phyloP scores from a whole-genome alignment of 2,113 vertebrate species.

The Malurus elegans region DNA sequence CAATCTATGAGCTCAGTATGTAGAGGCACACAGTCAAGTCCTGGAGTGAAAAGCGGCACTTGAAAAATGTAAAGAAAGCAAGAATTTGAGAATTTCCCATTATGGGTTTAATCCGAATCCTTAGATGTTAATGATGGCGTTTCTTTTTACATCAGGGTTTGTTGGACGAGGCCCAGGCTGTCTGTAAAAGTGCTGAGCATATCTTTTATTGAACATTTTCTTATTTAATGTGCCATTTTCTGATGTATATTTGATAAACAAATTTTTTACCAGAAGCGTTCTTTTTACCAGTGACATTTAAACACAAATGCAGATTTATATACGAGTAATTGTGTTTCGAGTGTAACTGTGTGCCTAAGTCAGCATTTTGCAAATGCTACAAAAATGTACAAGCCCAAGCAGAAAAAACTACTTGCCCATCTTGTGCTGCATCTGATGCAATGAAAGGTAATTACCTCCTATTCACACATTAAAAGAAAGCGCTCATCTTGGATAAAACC shows the following conservation, averaged over 20 bases:
- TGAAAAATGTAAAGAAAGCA: background rate
- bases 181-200: slow-evolving; percentile 36
- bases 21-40: background rate
- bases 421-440: background rate
- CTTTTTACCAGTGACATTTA: slow-evolving; percentile 57
- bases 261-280: slow-evolving; percentile 41
- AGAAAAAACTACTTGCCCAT: slow-evolving; percentile 36
- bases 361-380: slow-evolving; percentile 51
- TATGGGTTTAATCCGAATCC: background rate
- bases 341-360: slow-evolving; percentile 26
- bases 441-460: slow-evolving; percentile 39
- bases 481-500: background rate
- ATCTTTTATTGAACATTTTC: slow-evolving; percentile 28
- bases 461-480: slow-evolving; percentile 25
- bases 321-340: slow-evolving; percentile 28
- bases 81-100: background rate
- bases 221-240: slow-evolving; percentile 53
- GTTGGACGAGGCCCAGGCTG: background rate
- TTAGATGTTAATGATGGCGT: background rate
- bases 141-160: background rate
- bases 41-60: background rate
- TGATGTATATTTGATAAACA: slow-evolving; percentile 49
- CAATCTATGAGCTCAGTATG: background rate
- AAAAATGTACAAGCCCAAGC: slow-evolving; percentile 26
- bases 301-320: slow-evolving; percentile 55